These are phyloP conservation scores for Microcebus murinus DNA, from an alignment of 2,113 vertebrate genomes.

Conservation along the genomic window DNA sequence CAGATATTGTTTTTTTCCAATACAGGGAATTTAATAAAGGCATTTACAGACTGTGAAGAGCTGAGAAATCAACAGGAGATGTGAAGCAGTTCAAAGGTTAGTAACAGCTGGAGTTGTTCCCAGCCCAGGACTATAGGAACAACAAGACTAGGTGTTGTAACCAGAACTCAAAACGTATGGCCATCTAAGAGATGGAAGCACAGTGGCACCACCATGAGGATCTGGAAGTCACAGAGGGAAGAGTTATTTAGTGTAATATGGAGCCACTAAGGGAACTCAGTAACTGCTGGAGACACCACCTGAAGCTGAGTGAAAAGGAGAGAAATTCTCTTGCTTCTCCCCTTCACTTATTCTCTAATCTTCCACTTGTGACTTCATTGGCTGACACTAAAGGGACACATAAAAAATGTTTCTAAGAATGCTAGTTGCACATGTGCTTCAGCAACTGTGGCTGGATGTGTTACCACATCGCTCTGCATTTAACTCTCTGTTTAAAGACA, in stretches of 20 bases:
- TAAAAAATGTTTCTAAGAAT: neutral
- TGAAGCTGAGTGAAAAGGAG: neutral
- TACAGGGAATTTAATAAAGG: neutral
- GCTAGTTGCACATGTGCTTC: neutral
- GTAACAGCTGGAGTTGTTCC: neutral
- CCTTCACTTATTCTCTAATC: neutral
- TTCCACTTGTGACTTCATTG: neutral
- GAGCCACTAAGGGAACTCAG: neutral
- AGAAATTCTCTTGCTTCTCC: neutral
- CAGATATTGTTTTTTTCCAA: neutral
- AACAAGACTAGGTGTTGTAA: neutral
- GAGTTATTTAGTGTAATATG: neutral
- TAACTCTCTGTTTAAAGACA: neutral
- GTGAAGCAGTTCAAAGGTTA: conserved; percentile 4
- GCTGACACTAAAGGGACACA: neutral
- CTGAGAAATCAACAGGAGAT: neutral
- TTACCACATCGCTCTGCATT: neutral
- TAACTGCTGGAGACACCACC: neutral
- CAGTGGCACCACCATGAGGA: neutral
- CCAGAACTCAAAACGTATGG: neutral
- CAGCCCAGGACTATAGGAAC: neutral
- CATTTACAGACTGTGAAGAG: neutral
- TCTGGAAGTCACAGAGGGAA: neutral
- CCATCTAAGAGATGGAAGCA: neutral
- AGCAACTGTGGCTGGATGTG: neutral